These are phyloP conservation scores for Drosophila tripunctata DNA, from an alignment of 2,888 invertebrate species.

Conservation along the genomic window DNA sequence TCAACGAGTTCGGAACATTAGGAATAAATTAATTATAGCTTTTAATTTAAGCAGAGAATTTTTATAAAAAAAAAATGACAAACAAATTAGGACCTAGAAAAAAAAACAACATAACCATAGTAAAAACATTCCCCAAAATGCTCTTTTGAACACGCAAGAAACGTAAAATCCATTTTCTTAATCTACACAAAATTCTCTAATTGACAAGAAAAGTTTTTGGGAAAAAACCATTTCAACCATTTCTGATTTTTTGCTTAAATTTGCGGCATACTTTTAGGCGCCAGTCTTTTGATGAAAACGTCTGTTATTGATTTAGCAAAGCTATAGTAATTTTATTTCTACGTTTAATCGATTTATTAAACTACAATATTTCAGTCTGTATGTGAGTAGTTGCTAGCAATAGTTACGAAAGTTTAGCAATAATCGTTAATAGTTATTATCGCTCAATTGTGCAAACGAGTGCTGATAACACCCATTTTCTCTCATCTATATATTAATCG, in stretches of 20 bases:
- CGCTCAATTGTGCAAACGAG: not conserved
- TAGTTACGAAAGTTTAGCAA: not conserved
- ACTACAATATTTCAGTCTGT: not conserved
- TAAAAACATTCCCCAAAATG: no score
- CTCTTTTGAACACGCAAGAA: no score
- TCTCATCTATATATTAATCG: not conserved
- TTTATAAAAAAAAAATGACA: no score
- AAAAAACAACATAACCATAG: no score
- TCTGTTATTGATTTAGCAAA: not conserved
- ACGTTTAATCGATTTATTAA: not conserved
- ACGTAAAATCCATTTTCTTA: no score
- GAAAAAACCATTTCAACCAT: no score
- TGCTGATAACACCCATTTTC: conserved; percentile 37
- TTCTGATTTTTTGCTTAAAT: not conserved
- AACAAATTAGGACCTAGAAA: no score
- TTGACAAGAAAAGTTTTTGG: no score
- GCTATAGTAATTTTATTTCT: not conserved
- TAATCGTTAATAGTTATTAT: conserved; percentile 18
- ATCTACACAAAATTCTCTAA: no score
- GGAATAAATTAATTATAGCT: no score
- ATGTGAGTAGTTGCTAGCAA: not conserved
- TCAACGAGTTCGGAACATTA: not conserved
- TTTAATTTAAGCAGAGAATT: no score
- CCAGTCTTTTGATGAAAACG: not conserved
- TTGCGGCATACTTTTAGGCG: conserved; percentile 5